Evolutionary conservation across 1,140 invertebrate species (phyloP), one percentile per base, ranked within the genome.

Genomic region (Stegodyphus dumicola): DNA sequence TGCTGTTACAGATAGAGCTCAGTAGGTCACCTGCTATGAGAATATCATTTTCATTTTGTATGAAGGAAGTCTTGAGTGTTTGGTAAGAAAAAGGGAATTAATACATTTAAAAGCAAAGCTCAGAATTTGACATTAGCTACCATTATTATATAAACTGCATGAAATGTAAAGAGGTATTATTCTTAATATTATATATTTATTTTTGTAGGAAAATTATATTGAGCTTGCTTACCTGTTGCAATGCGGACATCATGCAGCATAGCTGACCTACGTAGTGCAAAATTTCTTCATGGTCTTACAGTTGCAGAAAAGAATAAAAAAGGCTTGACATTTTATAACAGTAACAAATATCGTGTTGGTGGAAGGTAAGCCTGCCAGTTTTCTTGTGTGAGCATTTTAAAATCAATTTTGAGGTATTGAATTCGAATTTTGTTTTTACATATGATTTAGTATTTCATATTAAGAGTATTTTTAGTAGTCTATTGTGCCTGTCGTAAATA

Each of bases 231-330:
- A 33, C 33, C 33, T 33, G 33, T 33, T 33, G 33, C 33, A 74
- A 83, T 83, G 80, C 80, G 73, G 3, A 74, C 80, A 83, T 83
- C 80, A 66, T 83, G 70, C n/a, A 83, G 80, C 51, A 66, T 83
- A 51, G 60, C 80, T n/a, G 80, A 83, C 51, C 71, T 83, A 13
- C 70, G 80, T 33, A 75, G 80, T 83, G 60, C 71, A 11, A 66
- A 75, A 7, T 10, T 66, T 53, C 49, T 75, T 7, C 60, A 75
- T 15, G 53, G 60, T 54, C 11, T 83, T 15, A 7, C 56, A 11
- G 11, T 83, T 52, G 18, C 15, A 52, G 80, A 83, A 83, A 54
- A 52, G 49, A 67, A 53, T 66, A 48, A 64, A 54, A 53, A 53
- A 69, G 56, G 49, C 56, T 48, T 70, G 33, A 70, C 51, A 18